phyloP scores from a whole-genome alignment of 2,113 vertebrate species.

The Onychostoma macrolepis region DNA sequence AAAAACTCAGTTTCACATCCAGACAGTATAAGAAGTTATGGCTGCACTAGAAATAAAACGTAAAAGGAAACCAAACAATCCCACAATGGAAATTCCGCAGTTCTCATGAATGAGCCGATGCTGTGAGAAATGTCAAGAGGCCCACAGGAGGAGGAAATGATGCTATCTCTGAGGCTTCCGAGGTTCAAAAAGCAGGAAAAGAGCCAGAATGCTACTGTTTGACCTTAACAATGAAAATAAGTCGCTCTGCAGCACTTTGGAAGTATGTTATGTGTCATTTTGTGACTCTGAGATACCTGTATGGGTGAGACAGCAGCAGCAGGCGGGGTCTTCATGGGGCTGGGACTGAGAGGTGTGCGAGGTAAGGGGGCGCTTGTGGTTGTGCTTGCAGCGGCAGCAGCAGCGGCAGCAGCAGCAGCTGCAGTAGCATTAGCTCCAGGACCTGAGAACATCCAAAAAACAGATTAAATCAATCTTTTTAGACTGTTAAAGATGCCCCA shows the following conservation, averaged over 20 bases:
- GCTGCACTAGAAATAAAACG: background rate
- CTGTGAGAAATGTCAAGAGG: slow-evolving; percentile 34
- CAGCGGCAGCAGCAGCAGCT: slow-evolving; percentile 34
- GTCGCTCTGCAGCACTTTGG: background rate
- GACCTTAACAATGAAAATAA: background rate
- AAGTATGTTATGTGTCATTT: background rate
- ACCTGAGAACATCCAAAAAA: slow-evolving; percentile 51
- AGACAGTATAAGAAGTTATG: background rate
- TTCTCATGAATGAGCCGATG: background rate
- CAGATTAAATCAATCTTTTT: background rate
- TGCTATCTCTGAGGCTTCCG: background rate
- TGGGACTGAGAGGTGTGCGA: slow-evolving; percentile 85
- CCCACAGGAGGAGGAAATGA: background rate
- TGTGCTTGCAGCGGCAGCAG: slow-evolving; percentile 61
- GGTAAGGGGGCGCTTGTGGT: slow-evolving; percentile 72
- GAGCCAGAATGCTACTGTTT: background rate
- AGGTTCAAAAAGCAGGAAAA: slow-evolving; percentile 25
- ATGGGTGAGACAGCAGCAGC: slow-evolving; percentile 88
- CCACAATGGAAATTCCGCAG: slow-evolving; percentile 4
- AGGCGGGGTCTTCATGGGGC: slow-evolving; percentile 88
- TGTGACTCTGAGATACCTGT: slow-evolving; percentile 73
- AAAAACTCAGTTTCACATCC: background rate
- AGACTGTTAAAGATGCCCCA: background rate
- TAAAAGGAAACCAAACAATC: slow-evolving; percentile 5
- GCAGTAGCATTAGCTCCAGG: slow-evolving; percentile 63